Percentiles rank a stretch among this genome's conserved stretches.
These are phyloP conservation scores for Caranx melampygus DNA, from an alignment of 2,113 vertebrate genomes.

Conservation along the genomic window DNA sequence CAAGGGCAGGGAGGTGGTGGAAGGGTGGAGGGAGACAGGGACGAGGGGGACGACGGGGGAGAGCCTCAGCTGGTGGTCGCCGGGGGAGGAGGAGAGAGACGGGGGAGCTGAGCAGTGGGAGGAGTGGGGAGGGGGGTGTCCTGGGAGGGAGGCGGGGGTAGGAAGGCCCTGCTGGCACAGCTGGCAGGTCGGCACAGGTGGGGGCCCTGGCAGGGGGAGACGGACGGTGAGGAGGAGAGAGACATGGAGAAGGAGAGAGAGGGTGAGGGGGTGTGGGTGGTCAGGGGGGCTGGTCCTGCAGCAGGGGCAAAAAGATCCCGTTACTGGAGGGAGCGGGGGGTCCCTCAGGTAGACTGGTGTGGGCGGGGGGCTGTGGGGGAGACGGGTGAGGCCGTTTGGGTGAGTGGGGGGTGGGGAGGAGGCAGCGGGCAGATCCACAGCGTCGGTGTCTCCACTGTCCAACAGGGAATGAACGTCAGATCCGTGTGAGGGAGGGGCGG, in stretches of 20 bases:
- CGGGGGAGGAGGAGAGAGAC: slow-evolving; percentile 77
- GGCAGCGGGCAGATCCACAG: slow-evolving; percentile 74
- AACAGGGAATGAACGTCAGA: slow-evolving; percentile 70
- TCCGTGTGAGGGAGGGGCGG: slow-evolving; percentile 54
- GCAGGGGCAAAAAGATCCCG: slow-evolving; percentile 54
- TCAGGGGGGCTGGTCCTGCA: slow-evolving; percentile 67
- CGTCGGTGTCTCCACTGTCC: slow-evolving; percentile 73
- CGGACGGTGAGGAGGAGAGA: slow-evolving; percentile 73
- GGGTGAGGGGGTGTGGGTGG: slow-evolving; percentile 68
- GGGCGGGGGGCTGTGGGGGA: slow-evolving; percentile 8
- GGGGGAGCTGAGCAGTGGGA: slow-evolving; percentile 80
- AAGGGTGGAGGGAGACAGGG: slow-evolving; percentile 54
- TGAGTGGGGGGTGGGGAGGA: slow-evolving; percentile 74
- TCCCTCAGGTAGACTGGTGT: slow-evolving; percentile 29
- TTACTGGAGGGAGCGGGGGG: slow-evolving; percentile 48
- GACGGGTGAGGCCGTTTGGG: slow-evolving; percentile 43
- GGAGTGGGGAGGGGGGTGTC: slow-evolving; percentile 55
- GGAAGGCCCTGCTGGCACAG: slow-evolving; percentile 56
- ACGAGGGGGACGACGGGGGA: slow-evolving; percentile 25
- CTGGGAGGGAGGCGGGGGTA: slow-evolving; percentile 64
- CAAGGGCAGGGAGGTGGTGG: slow-evolving; percentile 65
- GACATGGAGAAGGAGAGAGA: slow-evolving; percentile 81
- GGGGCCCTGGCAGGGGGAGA: slow-evolving; percentile 77
- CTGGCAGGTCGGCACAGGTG: slow-evolving; percentile 66
- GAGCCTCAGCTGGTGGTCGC: slow-evolving; percentile 52